Conservation (phyloP, 1,140 invertebrate genomes). For the Littorina saxatilis region DNA sequence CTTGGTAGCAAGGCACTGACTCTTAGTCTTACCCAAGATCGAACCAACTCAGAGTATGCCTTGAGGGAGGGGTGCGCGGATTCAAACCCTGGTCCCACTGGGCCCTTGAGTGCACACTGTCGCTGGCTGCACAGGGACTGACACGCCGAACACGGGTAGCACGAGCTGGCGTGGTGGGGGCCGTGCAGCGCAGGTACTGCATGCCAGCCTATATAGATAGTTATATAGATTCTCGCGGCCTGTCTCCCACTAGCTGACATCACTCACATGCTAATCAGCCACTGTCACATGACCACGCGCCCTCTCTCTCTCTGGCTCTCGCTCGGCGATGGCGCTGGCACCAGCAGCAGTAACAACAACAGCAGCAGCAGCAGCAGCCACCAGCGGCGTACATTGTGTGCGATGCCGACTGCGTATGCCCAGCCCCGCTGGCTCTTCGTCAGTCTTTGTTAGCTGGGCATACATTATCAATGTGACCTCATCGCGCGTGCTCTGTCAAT, state of each 20-base stretch:
- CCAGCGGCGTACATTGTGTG: no score
- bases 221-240: not conserved
- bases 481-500: not conserved
- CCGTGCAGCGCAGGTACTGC: no score
- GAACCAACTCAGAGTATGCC: no score
- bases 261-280: conserved; percentile 38
- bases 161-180: no score
- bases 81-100: no score
- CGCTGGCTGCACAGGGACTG: no score
- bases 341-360: not conserved
- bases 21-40: no score
- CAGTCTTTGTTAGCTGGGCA: conserved; percentile 24
- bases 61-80: no score
- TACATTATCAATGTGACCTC: conserved; percentile 36
- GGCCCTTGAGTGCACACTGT: no score
- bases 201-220: no score
- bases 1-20: no score
- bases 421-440: not conserved
- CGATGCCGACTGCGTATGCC: not conserved
- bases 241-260: conserved; percentile 35
- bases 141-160: no score
- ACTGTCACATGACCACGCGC: conserved; percentile 34
- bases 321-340: conserved; percentile 16
- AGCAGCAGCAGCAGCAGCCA: not conserved
- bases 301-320: conserved; percentile 30